Conservation (phyloP, 2,888 invertebrate species). For the Hirudinaria manillensis region DNA sequence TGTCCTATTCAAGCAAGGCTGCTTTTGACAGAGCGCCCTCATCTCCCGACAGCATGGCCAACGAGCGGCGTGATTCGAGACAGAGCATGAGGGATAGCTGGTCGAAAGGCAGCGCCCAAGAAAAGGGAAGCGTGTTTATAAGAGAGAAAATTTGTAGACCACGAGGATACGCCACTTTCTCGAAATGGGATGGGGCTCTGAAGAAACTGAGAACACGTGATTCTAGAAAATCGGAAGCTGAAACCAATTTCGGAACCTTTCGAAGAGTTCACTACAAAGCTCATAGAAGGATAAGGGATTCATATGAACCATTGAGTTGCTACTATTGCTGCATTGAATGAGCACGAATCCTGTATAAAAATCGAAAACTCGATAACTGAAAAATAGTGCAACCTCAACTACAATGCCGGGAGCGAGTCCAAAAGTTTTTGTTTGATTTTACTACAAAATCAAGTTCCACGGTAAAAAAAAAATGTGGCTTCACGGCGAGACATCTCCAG, state of each 20-base stretch:
- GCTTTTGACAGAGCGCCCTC: neutral
- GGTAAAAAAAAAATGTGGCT: too few species aligned
- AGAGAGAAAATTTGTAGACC: conserved; percentile 8
- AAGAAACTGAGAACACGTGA: neutral
- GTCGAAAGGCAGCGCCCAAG: neutral
- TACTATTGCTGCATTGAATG: conserved; percentile 28
- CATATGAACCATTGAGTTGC: conserved; percentile 24
- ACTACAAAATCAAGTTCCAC: too few species aligned
- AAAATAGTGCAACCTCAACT: too few species aligned
- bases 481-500: too few species aligned
- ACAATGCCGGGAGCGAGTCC: too few species aligned
- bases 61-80: too few species aligned
- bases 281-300: conserved; percentile 26
- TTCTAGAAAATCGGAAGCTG: neutral
- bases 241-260: conserved; percentile 22
- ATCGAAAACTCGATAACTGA: too few species aligned
- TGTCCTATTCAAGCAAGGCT: neutral
- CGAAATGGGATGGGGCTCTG: conserved; percentile 22
- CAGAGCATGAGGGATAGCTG: too few species aligned
- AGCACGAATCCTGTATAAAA: neutral
- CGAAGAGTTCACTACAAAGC: conserved; percentile 18
- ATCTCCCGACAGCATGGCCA: too few species aligned
- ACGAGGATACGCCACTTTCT: conserved; percentile 17
- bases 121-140: neutral
- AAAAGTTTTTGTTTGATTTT: too few species aligned